Evolutionary conservation across 2,113 vertebrate species (phyloP), one percentile per base, ranked within the genome.

Genomic region (Bambusicola thoracicus): DNA sequence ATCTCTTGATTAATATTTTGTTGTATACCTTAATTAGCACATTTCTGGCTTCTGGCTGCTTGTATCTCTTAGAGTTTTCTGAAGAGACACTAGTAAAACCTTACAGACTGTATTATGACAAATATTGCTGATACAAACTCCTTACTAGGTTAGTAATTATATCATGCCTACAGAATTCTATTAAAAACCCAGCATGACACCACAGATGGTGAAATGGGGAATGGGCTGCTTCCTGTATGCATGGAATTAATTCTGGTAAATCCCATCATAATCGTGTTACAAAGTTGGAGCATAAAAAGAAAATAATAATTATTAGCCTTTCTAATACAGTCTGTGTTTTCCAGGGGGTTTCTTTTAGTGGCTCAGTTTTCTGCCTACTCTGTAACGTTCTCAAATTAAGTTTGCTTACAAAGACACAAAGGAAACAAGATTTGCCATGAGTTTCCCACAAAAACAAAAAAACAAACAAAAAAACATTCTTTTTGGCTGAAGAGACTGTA

Each of bases 1-100:
- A 88, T 95, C 76, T 88, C 92, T 96, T 95, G 90, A 96, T 96
- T 95, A 94, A 83, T 95, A 83, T 92, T 95, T 92, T 91, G 79
- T 93, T 93, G 72, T 88, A 63, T 63, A 77, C 76, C 17, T 88
- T 93, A 95, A 96, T 96, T 96, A 94, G 85, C 82, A 91, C 79
- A 81, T 90, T 83, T 88, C 56, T 95, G 87, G 55, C 79, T 94
- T 90, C 90, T 93, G 85, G 85, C 85, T 91, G 85, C 79, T 93
- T 74, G 59, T 80, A 85, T 83, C 32, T 90, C 49, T 81, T 41
- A 59, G 72, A 91, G 79, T 46, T 77, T 96, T 90, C 76, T 81
- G 65, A 91, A 92, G 70, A 83, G 88, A 92, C 65, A 30, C 79
- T 81, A 81, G 92, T 93, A 83, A 77, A 95, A 83, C 58, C 93